Evolutionary conservation across 2,888 invertebrate species (phyloP).

Genomic region (Phortica okadai): DNA sequence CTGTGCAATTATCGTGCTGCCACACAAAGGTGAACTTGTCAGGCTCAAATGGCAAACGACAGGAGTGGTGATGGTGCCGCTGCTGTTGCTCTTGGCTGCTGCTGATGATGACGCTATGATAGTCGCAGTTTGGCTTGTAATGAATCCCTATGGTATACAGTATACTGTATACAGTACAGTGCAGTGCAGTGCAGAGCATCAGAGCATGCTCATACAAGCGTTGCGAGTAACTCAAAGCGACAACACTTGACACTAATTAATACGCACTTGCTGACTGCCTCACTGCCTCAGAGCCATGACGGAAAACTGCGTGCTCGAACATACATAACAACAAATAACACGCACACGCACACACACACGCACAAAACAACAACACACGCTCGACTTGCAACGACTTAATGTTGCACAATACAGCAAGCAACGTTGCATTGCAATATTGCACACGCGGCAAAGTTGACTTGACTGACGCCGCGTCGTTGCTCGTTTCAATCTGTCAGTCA

Average conservation of each 20-base stretch:
- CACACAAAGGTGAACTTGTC: neutral
- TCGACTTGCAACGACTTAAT: neutral
- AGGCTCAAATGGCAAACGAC: constrained; percentile 13
- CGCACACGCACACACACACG: neutral
- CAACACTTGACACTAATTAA: constrained; percentile 73
- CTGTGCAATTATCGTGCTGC: constrained; percentile 6
- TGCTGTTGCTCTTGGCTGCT: neutral
- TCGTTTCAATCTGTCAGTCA: constrained; percentile 28
- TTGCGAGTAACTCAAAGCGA: constrained; percentile 44
- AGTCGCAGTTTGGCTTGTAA: constrained; percentile 5
- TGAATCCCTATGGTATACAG: constrained; percentile 22
- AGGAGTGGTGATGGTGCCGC: neutral
- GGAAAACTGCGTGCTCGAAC: neutral
- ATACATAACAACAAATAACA: neutral
- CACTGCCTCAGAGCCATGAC: neutral
- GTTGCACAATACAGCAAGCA: neutral
- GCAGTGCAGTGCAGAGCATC: neutral
- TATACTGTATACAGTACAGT: neutral
- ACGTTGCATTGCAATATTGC: constrained; percentile 12
- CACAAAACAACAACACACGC: neutral
- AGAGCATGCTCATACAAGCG: constrained; percentile 3
- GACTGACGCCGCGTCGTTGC: neutral
- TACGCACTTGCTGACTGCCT: constrained; percentile 55
- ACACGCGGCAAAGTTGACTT: neutral
- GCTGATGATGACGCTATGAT: neutral